phyloP scores from a whole-genome alignment of 2,113 vertebrate species.

The Jacana jacana region DNA sequence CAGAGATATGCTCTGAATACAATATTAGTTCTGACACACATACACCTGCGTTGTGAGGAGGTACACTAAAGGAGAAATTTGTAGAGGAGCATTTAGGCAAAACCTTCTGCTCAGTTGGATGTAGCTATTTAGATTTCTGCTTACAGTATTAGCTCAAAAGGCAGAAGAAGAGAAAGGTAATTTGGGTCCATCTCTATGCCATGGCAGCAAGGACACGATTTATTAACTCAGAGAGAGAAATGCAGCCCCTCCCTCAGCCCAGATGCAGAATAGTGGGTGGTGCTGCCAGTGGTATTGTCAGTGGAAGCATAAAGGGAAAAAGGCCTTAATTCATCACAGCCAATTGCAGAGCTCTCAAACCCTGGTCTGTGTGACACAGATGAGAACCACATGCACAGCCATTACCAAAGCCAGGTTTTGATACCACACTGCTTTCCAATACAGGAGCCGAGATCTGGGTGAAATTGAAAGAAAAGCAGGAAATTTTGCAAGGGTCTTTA shows the following conservation, averaged over 20 bases:
- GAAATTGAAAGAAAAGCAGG: background rate
- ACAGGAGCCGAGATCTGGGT: background rate
- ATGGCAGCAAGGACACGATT: background rate
- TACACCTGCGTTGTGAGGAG: background rate
- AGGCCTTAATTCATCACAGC: background rate
- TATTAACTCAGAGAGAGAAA: background rate
- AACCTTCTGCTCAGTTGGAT: background rate
- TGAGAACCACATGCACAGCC: background rate
- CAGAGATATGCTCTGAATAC: background rate
- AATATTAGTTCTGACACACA: background rate
- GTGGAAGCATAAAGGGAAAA: background rate
- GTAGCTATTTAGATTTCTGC: background rate
- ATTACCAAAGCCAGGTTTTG: background rate
- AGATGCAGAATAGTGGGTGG: slow-evolving; percentile 18
- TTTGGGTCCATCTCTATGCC: background rate
- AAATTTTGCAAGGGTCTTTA: background rate
- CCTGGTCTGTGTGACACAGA: background rate
- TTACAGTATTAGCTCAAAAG: background rate
- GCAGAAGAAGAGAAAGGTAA: background rate
- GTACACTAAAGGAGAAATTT: background rate
- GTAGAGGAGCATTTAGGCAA: background rate
- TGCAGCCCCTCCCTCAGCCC: background rate
- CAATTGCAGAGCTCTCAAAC: background rate
- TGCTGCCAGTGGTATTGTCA: slow-evolving; percentile 40
- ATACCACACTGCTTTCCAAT: background rate